These are phyloP conservation scores for Gonatopus flavifemur DNA, from an alignment of 1,140 invertebrate species.

Conservation along the genomic window DNA sequence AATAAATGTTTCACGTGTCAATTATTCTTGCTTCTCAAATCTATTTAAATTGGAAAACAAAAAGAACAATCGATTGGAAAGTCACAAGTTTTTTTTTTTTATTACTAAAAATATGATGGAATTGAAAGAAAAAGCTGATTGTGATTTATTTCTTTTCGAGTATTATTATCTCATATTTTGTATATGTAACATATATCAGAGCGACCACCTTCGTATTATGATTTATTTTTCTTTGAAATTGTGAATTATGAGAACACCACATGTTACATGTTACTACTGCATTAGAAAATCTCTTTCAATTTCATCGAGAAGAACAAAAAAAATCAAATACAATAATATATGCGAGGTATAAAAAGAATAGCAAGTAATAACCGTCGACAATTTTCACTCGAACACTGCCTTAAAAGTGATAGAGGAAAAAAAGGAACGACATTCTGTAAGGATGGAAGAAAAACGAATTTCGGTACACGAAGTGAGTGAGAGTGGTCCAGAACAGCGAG, in stretches of 20 bases:
- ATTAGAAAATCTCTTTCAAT: conserved; percentile 6
- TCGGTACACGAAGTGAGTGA: conserved; percentile 4
- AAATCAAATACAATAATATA: conserved; percentile 5
- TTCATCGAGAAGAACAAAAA: conserved; percentile 3
- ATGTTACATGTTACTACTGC: conserved; percentile 3
- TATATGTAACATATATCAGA: too few relatives aligned
- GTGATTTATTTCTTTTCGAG: not conserved
- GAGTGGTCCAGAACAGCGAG: conserved; percentile 6
- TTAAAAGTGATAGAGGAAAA: conserved; percentile 12
- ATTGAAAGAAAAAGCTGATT: not conserved
- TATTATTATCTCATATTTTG: too few relatives aligned
- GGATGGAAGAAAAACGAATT: too few relatives aligned
- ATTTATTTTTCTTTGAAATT: too few relatives aligned
- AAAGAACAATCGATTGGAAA: too few relatives aligned
- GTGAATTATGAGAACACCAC: too few relatives aligned
- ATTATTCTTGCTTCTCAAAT: too few relatives aligned
- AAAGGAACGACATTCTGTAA: not conserved
- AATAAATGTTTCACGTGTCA: too few relatives aligned
- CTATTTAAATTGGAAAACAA: too few relatives aligned
- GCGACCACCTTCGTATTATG: too few relatives aligned
- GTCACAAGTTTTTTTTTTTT: too few relatives aligned
- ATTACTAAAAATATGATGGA: not conserved
- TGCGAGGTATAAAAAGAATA: not conserved
- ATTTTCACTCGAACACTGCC: conserved; percentile 28
- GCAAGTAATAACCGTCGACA: conserved; percentile 4